Conservation (phyloP, 2,113 vertebrate genomes). For the Megalops atlanticus region DNA sequence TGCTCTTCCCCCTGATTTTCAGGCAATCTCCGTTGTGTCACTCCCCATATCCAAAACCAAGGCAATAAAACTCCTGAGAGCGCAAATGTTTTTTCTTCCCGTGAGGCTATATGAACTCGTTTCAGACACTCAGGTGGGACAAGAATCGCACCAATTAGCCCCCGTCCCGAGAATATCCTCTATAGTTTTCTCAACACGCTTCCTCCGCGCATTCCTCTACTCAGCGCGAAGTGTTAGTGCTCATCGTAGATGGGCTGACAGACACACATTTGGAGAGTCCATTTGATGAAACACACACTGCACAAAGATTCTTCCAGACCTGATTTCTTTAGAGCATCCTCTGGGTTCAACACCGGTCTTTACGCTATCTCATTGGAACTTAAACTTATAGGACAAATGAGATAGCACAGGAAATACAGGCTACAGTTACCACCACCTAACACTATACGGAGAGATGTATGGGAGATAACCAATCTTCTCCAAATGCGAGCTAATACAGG, state of each 20-base stretch:
- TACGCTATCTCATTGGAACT: constrained; percentile 28
- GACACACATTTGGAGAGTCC: constrained; percentile 68
- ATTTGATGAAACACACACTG: constrained; percentile 56
- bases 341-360: constrained; percentile 31
- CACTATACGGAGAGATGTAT: constrained; percentile 46
- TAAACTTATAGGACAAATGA: constrained; percentile 26
- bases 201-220: constrained; percentile 58
- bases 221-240: constrained; percentile 60
- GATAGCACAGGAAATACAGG: constrained; percentile 4
- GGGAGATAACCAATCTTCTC: constrained; percentile 63
- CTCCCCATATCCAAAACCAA: constrained; percentile 27
- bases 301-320: constrained; percentile 45
- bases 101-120: constrained; percentile 40
- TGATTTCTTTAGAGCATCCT: constrained; percentile 42
- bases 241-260: constrained; percentile 61
- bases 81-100: constrained; percentile 25
- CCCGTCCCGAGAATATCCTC: constrained; percentile 58
- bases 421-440: constrained; percentile 13
- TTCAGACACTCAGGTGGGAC: constrained; percentile 56
- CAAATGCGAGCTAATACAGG: constrained; percentile 66
- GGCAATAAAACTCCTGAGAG: constrained; percentile 31
- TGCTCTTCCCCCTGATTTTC: neutral
- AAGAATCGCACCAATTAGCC: constrained; percentile 59
- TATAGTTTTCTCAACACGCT: constrained; percentile 42
- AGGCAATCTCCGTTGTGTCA: constrained; percentile 17